Base-by-base conservation (phyloP, 2,888 invertebrate genomes). In the Nemapogon koenigi region DNA sequence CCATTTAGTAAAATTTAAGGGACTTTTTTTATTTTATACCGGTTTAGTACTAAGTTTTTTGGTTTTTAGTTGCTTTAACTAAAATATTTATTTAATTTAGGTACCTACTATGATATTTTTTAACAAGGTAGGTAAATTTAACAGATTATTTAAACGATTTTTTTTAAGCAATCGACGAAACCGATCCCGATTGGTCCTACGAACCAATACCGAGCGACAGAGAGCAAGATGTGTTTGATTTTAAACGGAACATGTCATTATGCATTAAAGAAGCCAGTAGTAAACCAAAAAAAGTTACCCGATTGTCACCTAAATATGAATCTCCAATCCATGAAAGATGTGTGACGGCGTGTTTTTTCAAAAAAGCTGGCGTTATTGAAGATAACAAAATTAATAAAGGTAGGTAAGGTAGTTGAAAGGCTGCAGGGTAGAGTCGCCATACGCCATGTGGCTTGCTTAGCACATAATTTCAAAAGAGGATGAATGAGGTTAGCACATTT, bases 181-280 rank as follows among this genome's bases (percentile, higher is more conserved):
- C 37, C 2, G 58, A 57, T 1, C 70, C 71, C 1, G 67, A 71
- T 41, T 70, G 71, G 97, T 65, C 81, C 82, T 87, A 75, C 49
- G 61, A 50, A 35, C 37, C 57, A 0, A 59, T 72, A 8, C 73
- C 71, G 0, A 48, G 53, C 30, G 71, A 64, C 42, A 55, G 71
- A 2, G 49, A 51, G 2, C 37, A 42, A 0, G 60, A 75, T 45
- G 75, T 67, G 0, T 46, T 51, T 1, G 56, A 65, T 26, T 78
- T 78, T 45, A 76, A 73, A 43, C 53, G 46, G 16, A 78, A 76
- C 43, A 73, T 78, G 75, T 53, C 61, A 0, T 71, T 75, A 42
- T 78, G 76, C 40, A 52, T 78, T 2, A 70, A 63, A 31, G 75
- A 73, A 44, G 73, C 75, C 0, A 70, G 73, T 36, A 49, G 51